phyloP scores from a whole-genome alignment of 1,140 invertebrate species.

The Monochamus saltuarius region DNA sequence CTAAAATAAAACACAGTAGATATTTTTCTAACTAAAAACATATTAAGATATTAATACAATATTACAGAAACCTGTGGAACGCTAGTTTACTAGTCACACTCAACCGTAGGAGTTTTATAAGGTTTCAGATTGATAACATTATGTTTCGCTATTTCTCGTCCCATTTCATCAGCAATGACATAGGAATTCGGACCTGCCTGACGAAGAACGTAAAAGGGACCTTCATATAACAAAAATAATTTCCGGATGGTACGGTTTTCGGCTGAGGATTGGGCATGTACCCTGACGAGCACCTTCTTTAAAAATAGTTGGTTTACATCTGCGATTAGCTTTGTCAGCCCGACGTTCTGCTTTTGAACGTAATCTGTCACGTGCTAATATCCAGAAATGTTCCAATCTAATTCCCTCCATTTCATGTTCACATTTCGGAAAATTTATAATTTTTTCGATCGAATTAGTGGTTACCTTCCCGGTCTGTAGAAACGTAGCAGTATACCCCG shows the following conservation, averaged over 20 bases:
- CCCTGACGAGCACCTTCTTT: background rate
- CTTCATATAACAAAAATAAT: background rate
- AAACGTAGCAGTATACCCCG: constrained; percentile 10
- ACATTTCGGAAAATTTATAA: background rate
- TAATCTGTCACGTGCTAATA: background rate
- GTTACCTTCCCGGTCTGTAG: background rate
- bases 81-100: no score
- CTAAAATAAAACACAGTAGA: no score
- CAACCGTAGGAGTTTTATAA: no score
- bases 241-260: background rate
- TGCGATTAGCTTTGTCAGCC: background rate
- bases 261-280: background rate
- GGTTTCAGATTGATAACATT: no score
- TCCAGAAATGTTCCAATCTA: background rate
- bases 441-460: background rate
- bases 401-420: background rate
- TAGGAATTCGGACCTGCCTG: background rate
- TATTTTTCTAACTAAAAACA: no score
- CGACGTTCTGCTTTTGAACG: background rate
- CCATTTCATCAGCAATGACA: no score
- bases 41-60: no score
- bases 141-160: no score
- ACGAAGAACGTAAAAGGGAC: background rate
- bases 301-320: background rate
- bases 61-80: no score